Percentiles rank a stretch among this genome's conserved stretches.
Evolutionary conservation across 2,888 invertebrate genomes (phyloP).

Genomic region (Phanerotoma sp.): DNA sequence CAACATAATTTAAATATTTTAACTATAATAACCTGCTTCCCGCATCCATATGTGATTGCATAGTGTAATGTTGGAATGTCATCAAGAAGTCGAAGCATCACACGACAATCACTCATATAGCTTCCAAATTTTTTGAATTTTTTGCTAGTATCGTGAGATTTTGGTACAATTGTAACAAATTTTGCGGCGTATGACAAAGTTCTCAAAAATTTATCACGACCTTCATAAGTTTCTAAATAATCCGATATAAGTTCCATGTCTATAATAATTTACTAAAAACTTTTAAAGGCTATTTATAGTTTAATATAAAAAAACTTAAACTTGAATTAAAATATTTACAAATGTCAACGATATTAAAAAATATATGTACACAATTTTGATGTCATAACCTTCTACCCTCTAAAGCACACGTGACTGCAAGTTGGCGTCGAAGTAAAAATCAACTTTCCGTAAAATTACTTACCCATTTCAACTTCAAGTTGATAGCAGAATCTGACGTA

Average conservation of each 20-base stretch:
- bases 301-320: too few relatives aligned
- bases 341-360: too few relatives aligned
- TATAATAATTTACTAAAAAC: slow-evolving; percentile 27
- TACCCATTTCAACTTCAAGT: too few relatives aligned
- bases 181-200: slow-evolving; percentile 77
- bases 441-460: too few relatives aligned
- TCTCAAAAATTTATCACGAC: slow-evolving; percentile 82
- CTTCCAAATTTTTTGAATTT: slow-evolving; percentile 66
- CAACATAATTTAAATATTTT: slow-evolving; percentile 1
- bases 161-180: slow-evolving; percentile 66
- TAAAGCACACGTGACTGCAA: too few relatives aligned
- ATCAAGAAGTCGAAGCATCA: slow-evolving; percentile 79
- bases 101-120: slow-evolving; percentile 72
- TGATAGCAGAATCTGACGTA: too few relatives aligned
- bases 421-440: too few relatives aligned
- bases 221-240: slow-evolving; percentile 77
- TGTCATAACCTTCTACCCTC: too few relatives aligned
- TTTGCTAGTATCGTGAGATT: slow-evolving; percentile 63
- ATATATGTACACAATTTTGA: too few relatives aligned
- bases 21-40: slow-evolving; percentile 59
- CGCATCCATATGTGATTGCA: slow-evolving; percentile 73
- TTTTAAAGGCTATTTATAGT: slow-evolving; percentile 4
- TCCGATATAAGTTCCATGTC: slow-evolving; percentile 52
- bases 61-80: slow-evolving; percentile 80
- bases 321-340: too few relatives aligned